phyloP scores from a whole-genome alignment of 1,140 invertebrate species.

The Pomacea maculata region DNA sequence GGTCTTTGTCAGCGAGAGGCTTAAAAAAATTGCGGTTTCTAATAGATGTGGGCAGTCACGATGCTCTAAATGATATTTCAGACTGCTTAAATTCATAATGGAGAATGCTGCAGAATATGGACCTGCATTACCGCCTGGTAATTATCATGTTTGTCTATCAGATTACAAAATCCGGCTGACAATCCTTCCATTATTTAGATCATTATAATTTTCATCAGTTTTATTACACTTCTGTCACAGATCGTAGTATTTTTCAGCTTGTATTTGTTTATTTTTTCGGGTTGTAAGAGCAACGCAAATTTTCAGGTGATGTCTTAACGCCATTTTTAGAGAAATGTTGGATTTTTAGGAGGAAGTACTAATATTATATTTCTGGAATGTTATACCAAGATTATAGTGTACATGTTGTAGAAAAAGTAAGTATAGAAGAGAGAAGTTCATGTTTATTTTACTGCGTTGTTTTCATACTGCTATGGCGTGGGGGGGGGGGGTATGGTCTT shows the following conservation, averaged over 20 bases:
- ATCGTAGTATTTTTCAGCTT: too few species aligned
- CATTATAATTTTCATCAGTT: slow-evolving; percentile 19
- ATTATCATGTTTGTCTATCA: not conserved
- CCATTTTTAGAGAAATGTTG: too few species aligned
- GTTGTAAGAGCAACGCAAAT: too few species aligned
- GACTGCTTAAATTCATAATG: slow-evolving; percentile 12
- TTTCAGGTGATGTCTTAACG: not conserved
- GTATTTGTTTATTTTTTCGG: too few species aligned
- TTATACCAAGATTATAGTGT: too few species aligned
- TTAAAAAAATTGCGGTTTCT: slow-evolving; percentile 3
- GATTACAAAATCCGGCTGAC: not conserved
- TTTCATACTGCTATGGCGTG: too few species aligned
- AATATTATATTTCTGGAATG: too few species aligned
- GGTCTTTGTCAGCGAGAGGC: slow-evolving; percentile 18
- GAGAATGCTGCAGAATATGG: slow-evolving; percentile 43
- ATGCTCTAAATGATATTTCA: not conserved
- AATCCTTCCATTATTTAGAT: not conserved
- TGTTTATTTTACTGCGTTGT: too few species aligned
- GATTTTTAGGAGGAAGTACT: too few species aligned
- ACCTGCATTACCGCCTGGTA: slow-evolving; percentile 53
- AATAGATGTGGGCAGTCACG: not conserved
- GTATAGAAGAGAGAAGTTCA: too few species aligned
- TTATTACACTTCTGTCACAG: not conserved
- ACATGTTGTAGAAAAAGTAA: too few species aligned
- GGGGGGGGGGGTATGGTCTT: too few species aligned